These are phyloP conservation scores for Chaetura pelagica DNA, from an alignment of 2,113 vertebrate species.

Conservation along the genomic window DNA sequence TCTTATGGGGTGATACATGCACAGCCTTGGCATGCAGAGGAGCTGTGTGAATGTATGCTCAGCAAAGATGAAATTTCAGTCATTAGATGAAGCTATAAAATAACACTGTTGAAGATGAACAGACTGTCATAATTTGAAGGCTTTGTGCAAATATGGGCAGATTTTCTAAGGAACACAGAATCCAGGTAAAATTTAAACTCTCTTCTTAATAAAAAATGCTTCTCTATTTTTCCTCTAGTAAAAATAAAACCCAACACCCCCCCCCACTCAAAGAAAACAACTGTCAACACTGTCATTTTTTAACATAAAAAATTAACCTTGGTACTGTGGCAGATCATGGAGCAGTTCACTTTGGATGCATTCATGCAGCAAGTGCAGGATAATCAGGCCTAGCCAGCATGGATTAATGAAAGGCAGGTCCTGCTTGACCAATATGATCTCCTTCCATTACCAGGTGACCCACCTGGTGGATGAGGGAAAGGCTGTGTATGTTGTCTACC, in stretches of 20 bases:
- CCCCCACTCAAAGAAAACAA: neutral
- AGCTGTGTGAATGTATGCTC: fast-evolving
- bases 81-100: neutral
- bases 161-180: neutral
- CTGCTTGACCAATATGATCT: too few species aligned
- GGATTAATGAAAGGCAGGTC: too few species aligned
- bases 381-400: too few species aligned
- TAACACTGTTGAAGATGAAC: neutral
- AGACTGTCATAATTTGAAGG: neutral
- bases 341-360: too few species aligned
- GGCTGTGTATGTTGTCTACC: too few species aligned
- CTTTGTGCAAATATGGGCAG: neutral
- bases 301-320: neutral
- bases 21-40: neutral
- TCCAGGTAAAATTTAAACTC: neutral
- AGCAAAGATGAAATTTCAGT: neutral
- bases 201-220: neutral
- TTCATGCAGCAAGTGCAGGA: too few species aligned
- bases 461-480: too few species aligned
- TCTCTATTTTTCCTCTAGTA: neutral
- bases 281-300: neutral
- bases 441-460: too few species aligned
- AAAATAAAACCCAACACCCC: neutral
- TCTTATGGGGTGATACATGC: too few species aligned
- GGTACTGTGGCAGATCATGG: too few species aligned